These are phyloP conservation scores for Scolopax bukidnonensis DNA, from an alignment of 2,797 vertebrate species.

Conservation along the genomic window DNA sequence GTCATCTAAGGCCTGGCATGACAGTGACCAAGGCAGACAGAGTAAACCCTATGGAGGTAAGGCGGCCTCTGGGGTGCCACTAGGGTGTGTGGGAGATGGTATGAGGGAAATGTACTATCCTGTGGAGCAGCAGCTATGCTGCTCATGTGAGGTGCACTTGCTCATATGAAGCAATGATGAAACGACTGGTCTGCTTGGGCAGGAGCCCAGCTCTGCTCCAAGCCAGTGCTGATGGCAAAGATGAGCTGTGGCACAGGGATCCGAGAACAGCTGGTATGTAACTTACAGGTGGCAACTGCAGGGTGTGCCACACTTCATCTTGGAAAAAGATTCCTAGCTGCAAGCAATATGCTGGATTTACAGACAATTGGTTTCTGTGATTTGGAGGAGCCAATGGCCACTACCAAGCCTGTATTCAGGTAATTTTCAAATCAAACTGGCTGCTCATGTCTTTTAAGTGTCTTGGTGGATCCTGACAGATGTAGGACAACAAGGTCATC, in stretches of 20 bases:
- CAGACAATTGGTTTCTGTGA: not conserved
- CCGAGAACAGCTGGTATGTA: not conserved
- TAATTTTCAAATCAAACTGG: not conserved
- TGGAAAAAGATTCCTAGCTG: not conserved
- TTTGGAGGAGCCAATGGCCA: not conserved
- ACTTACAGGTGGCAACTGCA: not conserved
- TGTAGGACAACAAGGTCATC: not conserved
- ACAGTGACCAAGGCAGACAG: not conserved
- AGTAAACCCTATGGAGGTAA: not conserved
- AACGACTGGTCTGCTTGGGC: not conserved
- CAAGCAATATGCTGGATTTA: not conserved
- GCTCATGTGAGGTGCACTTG: not conserved
- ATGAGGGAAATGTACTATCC: not conserved
- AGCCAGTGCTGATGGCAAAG: not conserved
- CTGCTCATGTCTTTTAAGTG: not conserved
- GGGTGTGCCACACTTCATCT: not conserved
- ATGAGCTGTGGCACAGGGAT: not conserved
- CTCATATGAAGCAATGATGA: not conserved
- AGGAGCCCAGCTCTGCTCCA: rapidly evolving
- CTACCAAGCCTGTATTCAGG: not conserved
- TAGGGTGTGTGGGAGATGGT: not conserved
- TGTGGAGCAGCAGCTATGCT: not conserved
- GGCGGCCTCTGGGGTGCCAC: not conserved
- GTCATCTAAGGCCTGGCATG: not conserved
- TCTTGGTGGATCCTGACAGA: not conserved